Conservation (phyloP, 2,888 invertebrate species). For the Microctonus brassicae region DNA sequence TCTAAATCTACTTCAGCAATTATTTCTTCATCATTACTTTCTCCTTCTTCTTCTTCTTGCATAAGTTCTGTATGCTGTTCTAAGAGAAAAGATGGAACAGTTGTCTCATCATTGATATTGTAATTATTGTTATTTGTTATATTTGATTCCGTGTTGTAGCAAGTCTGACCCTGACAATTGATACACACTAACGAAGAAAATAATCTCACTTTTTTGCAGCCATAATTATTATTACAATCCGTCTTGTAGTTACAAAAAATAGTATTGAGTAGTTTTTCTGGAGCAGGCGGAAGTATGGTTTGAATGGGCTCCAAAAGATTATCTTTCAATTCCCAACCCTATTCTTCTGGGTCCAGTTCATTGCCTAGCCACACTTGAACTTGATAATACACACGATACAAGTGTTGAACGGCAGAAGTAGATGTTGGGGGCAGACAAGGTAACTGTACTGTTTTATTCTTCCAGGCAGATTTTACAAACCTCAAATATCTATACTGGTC, state of each 20-base stretch:
- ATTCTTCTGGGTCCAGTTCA: too few species aligned
- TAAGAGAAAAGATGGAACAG: conserved; percentile 27
- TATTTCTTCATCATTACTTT: too few species aligned
- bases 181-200: conserved; percentile 51
- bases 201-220: conserved; percentile 52
- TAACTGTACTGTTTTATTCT: too few species aligned
- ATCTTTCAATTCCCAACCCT: too few species aligned
- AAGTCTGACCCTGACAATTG: conserved; percentile 50
- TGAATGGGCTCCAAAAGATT: too few species aligned
- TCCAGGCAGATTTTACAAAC: too few species aligned
- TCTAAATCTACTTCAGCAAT: too few species aligned
- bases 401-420: too few species aligned
- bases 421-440: too few species aligned
- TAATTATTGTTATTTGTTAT: neutral
- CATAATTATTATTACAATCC: conserved; percentile 50
- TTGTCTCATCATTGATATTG: conserved; percentile 22
- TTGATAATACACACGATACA: too few species aligned
- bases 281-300: conserved; percentile 44
- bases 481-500: too few species aligned
- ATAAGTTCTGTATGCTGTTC: conserved; percentile 26
- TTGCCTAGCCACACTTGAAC: too few species aligned
- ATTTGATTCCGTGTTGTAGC: conserved; percentile 40
- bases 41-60: conserved; percentile 33
- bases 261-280: conserved; percentile 52
- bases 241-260: conserved; percentile 53